Conservation (phyloP, 2,797 vertebrate genomes). For the Peromyscus nudipes region DNA sequence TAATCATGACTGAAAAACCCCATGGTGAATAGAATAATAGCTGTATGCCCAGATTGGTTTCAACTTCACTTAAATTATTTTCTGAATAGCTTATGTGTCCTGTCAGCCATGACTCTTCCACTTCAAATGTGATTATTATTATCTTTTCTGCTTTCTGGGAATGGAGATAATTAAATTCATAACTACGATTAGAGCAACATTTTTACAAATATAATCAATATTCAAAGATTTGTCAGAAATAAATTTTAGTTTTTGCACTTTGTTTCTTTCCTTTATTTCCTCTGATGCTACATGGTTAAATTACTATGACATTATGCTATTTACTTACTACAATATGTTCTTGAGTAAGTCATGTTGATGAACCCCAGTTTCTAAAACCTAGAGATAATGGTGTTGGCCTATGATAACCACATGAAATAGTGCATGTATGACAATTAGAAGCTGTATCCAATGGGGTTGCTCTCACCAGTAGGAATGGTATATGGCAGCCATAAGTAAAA, state of each 20-base stretch:
- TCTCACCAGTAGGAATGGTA: slow-evolving; percentile 6
- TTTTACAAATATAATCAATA: slow-evolving; percentile 61
- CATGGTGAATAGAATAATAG: slow-evolving; percentile 67
- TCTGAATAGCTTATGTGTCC: slow-evolving; percentile 72
- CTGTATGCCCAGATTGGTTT: slow-evolving; percentile 60
- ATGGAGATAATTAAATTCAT: slow-evolving; percentile 62
- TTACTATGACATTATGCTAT: slow-evolving; percentile 29
- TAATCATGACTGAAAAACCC: slow-evolving; percentile 74
- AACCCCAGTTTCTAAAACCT: slow-evolving; percentile 53
- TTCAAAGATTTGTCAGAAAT: slow-evolving; percentile 65
- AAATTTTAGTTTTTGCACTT: slow-evolving; percentile 63
- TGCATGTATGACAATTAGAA: slow-evolving; percentile 67
- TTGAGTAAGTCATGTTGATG: slow-evolving; percentile 20
- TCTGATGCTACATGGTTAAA: slow-evolving; percentile 34
- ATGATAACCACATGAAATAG: slow-evolving; percentile 35
- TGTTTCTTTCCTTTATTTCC: slow-evolving; percentile 48
- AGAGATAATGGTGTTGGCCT: slow-evolving; percentile 58
- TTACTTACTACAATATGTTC: slow-evolving; percentile 20
- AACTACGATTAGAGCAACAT: slow-evolving; percentile 13
- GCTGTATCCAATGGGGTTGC: not conserved
- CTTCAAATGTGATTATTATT: slow-evolving; percentile 65
- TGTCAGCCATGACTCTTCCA: slow-evolving; percentile 67
- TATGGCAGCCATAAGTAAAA: not conserved
- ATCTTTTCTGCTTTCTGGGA: slow-evolving; percentile 47
- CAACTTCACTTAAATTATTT: slow-evolving; percentile 75